Conservation (phyloP, 2,113 vertebrate species). For the Cynopterus brachyotis region DNA sequence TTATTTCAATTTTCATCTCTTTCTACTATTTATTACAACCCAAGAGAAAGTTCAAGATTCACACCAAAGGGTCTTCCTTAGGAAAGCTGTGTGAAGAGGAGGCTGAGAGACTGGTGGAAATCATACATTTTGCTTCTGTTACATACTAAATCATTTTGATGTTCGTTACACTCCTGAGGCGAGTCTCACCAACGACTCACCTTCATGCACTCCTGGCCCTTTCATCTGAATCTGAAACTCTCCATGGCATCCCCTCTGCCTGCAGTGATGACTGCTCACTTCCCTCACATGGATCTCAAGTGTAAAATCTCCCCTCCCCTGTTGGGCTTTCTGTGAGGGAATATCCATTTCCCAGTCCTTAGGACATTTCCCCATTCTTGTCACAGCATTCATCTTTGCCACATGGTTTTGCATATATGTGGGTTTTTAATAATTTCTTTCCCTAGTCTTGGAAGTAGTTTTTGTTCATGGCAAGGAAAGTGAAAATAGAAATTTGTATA, state of each 20-base stretch:
- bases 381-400: not conserved
- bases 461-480: not conserved
- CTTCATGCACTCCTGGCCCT: not conserved
- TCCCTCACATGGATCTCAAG: not conserved
- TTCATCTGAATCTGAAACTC: not conserved
- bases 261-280: not conserved
- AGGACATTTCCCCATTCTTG: not conserved
- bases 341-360: not conserved
- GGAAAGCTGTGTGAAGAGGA: not conserved
- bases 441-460: not conserved
- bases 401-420: not conserved
- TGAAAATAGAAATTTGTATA: not conserved
- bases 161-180: not conserved
- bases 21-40: not conserved
- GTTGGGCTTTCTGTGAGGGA: not conserved
- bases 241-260: not conserved
- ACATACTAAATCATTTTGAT: not conserved
- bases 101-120: not conserved
- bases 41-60: not conserved
- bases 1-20: not conserved
- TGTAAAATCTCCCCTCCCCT: not conserved
- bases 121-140: not conserved
- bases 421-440: not conserved
- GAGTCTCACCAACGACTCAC: not conserved
- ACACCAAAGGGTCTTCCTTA: not conserved